Conservation (phyloP, 2,888 invertebrate species). For the Monochamus alternatus region DNA sequence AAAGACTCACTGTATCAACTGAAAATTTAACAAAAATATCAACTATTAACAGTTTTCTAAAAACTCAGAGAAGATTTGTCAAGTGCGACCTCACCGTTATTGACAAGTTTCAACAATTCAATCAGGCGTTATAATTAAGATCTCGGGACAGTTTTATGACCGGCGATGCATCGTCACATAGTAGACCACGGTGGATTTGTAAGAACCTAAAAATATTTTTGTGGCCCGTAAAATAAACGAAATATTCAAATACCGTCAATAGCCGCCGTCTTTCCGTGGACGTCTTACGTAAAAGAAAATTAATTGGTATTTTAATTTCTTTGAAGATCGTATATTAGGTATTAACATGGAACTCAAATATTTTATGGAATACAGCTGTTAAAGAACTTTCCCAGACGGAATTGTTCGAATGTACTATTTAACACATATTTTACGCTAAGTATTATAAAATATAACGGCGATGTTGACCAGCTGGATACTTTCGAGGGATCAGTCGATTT, state of each 20-base stretch:
- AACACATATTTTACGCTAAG: too few relatives aligned
- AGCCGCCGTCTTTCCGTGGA: background rate
- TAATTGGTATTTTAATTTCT: slow-evolving; percentile 14
- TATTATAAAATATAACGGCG: too few relatives aligned
- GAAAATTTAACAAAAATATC: too few relatives aligned
- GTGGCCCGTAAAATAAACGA: background rate
- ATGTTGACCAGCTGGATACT: too few relatives aligned
- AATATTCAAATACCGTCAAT: background rate
- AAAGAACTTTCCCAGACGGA: slow-evolving; percentile 4
- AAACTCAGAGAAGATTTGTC: too few relatives aligned
- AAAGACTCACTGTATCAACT: too few relatives aligned
- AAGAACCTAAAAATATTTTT: background rate
- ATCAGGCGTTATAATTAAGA: too few relatives aligned
- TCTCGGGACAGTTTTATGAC: background rate
- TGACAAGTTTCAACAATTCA: too few relatives aligned
- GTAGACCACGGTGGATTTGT: background rate
- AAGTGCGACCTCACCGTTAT: too few relatives aligned
- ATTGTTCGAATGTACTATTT: background rate
- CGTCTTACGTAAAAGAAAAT: slow-evolving; percentile 27
- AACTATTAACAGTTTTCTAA: too few relatives aligned
- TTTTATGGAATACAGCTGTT: slow-evolving; percentile 14
- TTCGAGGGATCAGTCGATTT: too few relatives aligned
- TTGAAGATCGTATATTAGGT: slow-evolving; percentile 19
- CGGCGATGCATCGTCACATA: background rate
- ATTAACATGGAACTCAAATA: slow-evolving; percentile 20